phyloP scores from a whole-genome alignment of 2,888 invertebrate species.

The Amphipyra tragopoginis region DNA sequence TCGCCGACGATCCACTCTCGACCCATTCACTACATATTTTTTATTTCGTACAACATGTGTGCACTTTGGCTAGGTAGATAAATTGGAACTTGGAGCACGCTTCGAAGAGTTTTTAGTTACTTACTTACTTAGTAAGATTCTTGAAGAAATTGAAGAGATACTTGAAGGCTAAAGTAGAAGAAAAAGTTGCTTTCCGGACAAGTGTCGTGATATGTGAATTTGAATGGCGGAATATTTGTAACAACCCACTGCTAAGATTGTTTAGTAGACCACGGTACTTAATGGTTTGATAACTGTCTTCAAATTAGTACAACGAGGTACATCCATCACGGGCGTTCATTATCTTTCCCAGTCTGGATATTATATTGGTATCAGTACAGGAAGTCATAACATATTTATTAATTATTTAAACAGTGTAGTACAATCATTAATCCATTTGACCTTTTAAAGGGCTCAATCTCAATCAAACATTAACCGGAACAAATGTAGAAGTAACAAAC shows the following conservation, averaged over 20 bases:
- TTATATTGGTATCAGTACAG: constrained; percentile 39
- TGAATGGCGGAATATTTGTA: too few species aligned
- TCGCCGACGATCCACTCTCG: constrained; percentile 73
- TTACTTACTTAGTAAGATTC: constrained; percentile 18
- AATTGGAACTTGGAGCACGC: constrained; percentile 31
- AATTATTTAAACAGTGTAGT: constrained; percentile 43
- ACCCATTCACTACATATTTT: constrained; percentile 75
- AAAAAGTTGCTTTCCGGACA: not conserved
- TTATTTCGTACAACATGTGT: constrained; percentile 70
- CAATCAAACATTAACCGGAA: constrained; percentile 49
- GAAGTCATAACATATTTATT: constrained; percentile 47
- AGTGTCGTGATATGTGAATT: not conserved
- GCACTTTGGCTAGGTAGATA: constrained; percentile 44
- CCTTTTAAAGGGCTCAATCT: constrained; percentile 53
- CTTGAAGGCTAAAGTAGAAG: not conserved
- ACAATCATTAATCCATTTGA: constrained; percentile 45
- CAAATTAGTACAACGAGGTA: too few species aligned
- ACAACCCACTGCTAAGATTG: too few species aligned
- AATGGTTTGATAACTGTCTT: too few species aligned
- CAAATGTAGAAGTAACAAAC: constrained; percentile 38
- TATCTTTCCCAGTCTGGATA: constrained; percentile 4
- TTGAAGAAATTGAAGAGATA: constrained; percentile 4
- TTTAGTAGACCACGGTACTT: too few species aligned
- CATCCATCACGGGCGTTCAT: constrained; percentile 1
- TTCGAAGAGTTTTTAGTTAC: constrained; percentile 31